These are phyloP conservation scores for Spilarctia lutea DNA, from an alignment of 2,888 invertebrate genomes.

Conservation along the genomic window DNA sequence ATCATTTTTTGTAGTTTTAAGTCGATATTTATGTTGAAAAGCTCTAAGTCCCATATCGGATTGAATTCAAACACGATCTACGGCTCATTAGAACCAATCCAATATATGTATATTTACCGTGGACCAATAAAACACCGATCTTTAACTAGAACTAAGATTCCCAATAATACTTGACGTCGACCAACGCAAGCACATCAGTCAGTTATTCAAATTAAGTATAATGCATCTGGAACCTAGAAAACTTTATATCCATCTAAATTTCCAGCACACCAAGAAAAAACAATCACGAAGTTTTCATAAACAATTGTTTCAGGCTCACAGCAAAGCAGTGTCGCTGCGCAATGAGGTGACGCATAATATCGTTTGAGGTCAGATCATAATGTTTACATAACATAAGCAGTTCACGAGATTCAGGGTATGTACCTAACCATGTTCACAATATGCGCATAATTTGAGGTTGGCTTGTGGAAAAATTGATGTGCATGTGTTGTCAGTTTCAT, in stretches of 20 bases:
- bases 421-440: not conserved
- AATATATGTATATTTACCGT: too few species aligned
- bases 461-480: not conserved
- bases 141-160: too few species aligned
- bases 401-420: conserved; percentile 8
- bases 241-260: not conserved
- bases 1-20: too few species aligned
- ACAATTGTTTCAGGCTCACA: conserved; percentile 6
- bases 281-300: not conserved
- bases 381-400: conserved; percentile 27
- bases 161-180: too few species aligned
- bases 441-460: conserved; percentile 3
- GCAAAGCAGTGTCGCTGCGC: not conserved
- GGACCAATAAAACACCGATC: too few species aligned
- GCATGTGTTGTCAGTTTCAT: not conserved
- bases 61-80: too few species aligned
- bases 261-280: not conserved
- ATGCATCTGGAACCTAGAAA: not conserved
- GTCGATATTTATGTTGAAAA: too few species aligned
- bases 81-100: too few species aligned
- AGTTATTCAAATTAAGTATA: too few species aligned
- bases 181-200: too few species aligned
- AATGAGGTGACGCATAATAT: conserved; percentile 3
- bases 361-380: conserved; percentile 27
- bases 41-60: too few species aligned